phyloP scores from a whole-genome alignment of 2,797 vertebrate genomes.

The Sebastes iracundus region DNA sequence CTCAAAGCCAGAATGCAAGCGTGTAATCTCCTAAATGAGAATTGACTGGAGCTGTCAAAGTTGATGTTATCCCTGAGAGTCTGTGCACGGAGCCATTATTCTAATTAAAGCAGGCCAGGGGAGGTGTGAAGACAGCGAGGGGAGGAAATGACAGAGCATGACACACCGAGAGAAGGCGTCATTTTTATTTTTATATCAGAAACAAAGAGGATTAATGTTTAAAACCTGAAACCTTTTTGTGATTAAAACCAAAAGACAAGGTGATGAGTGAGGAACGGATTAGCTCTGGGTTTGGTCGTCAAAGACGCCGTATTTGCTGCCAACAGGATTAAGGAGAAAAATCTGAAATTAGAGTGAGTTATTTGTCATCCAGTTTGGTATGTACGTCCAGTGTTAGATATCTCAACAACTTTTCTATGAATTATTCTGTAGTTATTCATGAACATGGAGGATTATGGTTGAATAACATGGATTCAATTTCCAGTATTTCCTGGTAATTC shows the following conservation, averaged over 20 bases:
- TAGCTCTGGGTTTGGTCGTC: neutral
- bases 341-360: neutral
- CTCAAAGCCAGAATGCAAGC: neutral
- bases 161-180: neutral
- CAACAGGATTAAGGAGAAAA: neutral
- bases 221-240: conserved; percentile 32
- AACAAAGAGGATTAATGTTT: conserved; percentile 54
- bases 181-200: conserved; percentile 16
- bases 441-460: neutral
- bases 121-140: neutral
- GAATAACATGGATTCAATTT: neutral
- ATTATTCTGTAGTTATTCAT: neutral
- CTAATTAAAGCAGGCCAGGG: conserved; percentile 23
- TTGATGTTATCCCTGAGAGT: conserved; percentile 8
- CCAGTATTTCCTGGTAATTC: neutral
- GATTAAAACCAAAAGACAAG: conserved; percentile 34
- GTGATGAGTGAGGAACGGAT: neutral
- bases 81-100: conserved; percentile 30
- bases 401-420: neutral
- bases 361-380: neutral
- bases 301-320: neutral
- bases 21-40: conserved; percentile 46
- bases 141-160: neutral
- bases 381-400: neutral
- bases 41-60: conserved; percentile 19